phyloP scores from a whole-genome alignment of 1,140 invertebrate species.

The Neodiprion lecontei region DNA sequence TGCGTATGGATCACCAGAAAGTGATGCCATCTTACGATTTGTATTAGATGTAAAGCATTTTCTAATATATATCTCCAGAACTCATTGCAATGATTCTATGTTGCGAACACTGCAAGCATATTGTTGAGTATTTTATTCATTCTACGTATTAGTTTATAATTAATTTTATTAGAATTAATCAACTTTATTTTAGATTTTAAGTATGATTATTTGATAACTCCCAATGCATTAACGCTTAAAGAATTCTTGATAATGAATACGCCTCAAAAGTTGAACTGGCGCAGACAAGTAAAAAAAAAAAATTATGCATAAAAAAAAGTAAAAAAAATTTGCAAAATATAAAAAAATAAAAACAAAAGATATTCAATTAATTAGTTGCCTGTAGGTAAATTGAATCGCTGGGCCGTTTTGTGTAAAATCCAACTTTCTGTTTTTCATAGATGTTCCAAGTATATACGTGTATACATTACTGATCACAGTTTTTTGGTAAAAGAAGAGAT shows the following conservation, averaged over 20 bases:
- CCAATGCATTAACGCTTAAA: slow-evolving; percentile 48
- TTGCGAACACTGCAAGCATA: too few species aligned
- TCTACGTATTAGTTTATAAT: neutral
- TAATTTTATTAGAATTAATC: neutral
- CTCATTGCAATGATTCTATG: too few species aligned
- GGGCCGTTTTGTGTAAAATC: neutral
- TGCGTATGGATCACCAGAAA: neutral
- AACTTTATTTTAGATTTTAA: neutral
- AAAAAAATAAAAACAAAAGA: slow-evolving; percentile 32
- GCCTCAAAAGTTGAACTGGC: slow-evolving; percentile 51
- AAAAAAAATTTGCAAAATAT: slow-evolving; percentile 35
- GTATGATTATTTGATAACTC: slow-evolving; percentile 27
- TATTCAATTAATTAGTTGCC: neutral
- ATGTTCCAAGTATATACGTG: neutral
- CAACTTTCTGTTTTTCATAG: neutral
- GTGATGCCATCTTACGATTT: neutral
- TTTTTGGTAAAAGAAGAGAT: neutral
- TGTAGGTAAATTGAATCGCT: neutral
- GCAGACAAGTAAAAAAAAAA: slow-evolving; percentile 39
- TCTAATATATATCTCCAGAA: neutral
- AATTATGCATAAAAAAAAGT: slow-evolving; percentile 31
- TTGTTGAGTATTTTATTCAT: too few species aligned
- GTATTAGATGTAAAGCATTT: neutral
- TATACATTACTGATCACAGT: neutral
- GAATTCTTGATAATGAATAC: slow-evolving; percentile 49